phyloP scores from a whole-genome alignment of 2,797 vertebrate species.

The Catostomus latipinnis region DNA sequence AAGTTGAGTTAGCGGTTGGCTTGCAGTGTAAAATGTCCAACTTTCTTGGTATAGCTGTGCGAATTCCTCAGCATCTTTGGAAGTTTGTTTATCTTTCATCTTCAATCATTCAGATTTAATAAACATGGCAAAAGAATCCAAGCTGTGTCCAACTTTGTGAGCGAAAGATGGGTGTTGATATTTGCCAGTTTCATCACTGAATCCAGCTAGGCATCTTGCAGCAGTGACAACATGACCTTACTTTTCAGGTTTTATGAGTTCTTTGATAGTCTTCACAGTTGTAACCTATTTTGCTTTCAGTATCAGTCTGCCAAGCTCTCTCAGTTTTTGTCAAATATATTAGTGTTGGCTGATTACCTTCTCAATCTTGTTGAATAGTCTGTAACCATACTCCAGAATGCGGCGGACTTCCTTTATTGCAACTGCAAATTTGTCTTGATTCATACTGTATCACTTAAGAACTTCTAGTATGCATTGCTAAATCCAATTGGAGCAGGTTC shows the following conservation, averaged over 20 bases:
- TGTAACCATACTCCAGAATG: slow-evolving; percentile 14
- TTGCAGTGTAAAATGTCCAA: slow-evolving; percentile 2
- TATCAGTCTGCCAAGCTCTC: slow-evolving; percentile 13
- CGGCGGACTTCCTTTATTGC: neutral
- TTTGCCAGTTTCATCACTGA: neutral
- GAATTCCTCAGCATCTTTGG: slow-evolving; percentile 19
- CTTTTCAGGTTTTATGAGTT: slow-evolving; percentile 12
- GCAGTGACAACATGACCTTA: neutral
- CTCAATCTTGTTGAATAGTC: slow-evolving; percentile 9
- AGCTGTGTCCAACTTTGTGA: neutral
- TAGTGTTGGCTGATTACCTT: slow-evolving; percentile 6
- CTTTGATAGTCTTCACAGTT: neutral
- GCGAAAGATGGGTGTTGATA: neutral
- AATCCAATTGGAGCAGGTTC: slow-evolving; percentile 8
- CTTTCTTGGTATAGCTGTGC: neutral
- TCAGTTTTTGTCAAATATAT: slow-evolving; percentile 4
- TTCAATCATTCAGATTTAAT: slow-evolving; percentile 3
- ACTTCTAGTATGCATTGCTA: neutral
- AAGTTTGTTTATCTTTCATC: neutral
- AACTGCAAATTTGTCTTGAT: slow-evolving; percentile 15
- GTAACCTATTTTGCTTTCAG: slow-evolving; percentile 1
- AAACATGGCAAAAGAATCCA: slow-evolving; percentile 5
- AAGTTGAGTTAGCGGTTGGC: neutral
- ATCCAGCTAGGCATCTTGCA: slow-evolving; percentile 12
- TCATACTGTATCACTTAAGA: neutral